These are phyloP conservation scores for Excalfactoria chinensis DNA, from an alignment of 2,113 vertebrate genomes.

Conservation along the genomic window DNA sequence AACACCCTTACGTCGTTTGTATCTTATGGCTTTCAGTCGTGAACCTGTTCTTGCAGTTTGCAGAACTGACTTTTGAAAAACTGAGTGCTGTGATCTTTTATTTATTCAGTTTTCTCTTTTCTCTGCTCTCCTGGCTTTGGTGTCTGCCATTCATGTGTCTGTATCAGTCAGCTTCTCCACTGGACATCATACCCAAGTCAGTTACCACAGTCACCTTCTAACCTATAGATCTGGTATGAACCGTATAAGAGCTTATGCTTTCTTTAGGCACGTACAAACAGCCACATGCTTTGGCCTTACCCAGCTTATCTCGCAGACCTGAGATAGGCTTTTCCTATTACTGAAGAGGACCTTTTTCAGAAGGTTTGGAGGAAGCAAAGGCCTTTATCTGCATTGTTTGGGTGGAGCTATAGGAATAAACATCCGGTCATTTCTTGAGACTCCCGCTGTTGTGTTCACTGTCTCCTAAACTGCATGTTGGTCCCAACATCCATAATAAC, in stretches of 20 bases:
- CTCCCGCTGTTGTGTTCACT: background rate
- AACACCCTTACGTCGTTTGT: background rate
- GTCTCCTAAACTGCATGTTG: background rate
- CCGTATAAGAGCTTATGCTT: background rate
- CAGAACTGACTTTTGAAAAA: background rate
- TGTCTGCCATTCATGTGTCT: background rate
- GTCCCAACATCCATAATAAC: background rate
- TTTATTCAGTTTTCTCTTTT: background rate
- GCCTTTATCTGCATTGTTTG: background rate
- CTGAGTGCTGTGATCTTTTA: background rate
- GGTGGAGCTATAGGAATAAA: background rate
- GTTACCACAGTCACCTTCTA: background rate
- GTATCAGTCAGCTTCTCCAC: background rate
- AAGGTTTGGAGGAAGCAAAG: background rate
- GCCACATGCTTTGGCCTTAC: background rate
- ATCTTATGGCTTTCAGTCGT: background rate
- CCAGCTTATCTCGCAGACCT: background rate
- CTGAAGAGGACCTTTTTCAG: background rate
- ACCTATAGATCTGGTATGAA: background rate
- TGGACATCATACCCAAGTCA: fast-evolving
- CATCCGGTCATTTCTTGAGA: background rate
- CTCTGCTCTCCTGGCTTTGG: background rate
- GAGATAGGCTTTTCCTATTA: background rate
- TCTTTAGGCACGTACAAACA: background rate
- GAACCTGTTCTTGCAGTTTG: background rate